Evolutionary conservation across 2,113 vertebrate genomes (phyloP).

Genomic region (Caretta caretta): DNA sequence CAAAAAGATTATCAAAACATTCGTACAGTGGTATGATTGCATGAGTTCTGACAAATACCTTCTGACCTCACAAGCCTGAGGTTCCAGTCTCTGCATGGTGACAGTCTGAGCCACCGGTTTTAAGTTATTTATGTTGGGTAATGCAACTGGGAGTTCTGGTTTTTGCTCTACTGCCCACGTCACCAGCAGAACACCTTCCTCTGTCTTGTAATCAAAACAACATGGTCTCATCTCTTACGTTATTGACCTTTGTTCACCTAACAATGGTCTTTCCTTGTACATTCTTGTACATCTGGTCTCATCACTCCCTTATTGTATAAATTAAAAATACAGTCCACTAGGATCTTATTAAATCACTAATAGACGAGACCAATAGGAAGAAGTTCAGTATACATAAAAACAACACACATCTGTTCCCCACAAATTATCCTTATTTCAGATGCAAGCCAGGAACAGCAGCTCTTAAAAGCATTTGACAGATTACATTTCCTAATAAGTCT

Average conservation of each 20-base stretch:
- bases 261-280: neutral
- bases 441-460: slow-evolving; percentile 19
- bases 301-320: slow-evolving; percentile 18
- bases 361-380: neutral
- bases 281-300: neutral
- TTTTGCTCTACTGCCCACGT: neutral
- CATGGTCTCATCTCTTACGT: neutral
- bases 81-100: neutral
- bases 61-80: neutral
- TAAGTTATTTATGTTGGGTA: neutral
- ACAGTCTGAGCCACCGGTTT: neutral
- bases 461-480: slow-evolving; percentile 44
- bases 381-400: neutral
- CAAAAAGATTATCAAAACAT: neutral
- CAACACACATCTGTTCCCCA: neutral
- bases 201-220: slow-evolving; percentile 15
- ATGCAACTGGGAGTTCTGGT: neutral
- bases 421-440: slow-evolving; percentile 41
- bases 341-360: slow-evolving; percentile 6
- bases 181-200: slow-evolving; percentile 2
- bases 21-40: neutral
- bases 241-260: neutral
- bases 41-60: neutral
- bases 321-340: slow-evolving; percentile 22
- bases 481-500: slow-evolving; percentile 32